Evolutionary conservation across 2,113 vertebrate species (phyloP).

Genomic region (Rostratula benghalensis): DNA sequence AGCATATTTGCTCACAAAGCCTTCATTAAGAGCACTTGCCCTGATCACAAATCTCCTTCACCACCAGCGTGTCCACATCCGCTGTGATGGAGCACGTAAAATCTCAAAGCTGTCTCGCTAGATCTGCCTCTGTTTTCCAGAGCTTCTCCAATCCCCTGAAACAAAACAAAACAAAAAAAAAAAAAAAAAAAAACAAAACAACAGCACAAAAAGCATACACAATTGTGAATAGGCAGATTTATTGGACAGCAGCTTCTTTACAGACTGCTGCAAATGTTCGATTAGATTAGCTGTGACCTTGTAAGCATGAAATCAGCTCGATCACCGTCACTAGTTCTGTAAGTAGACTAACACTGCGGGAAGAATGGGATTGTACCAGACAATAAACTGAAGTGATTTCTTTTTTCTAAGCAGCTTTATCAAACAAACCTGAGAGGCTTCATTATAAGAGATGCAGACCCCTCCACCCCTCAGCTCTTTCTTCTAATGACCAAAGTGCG

Average conservation of each 20-base stretch:
- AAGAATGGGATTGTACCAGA: neutral
- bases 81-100: rapidly evolving
- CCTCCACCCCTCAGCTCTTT: neutral
- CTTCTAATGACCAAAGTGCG: neutral
- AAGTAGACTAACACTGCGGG: neutral
- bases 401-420: neutral
- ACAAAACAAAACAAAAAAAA: too few relatives aligned
- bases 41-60: neutral
- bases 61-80: neutral
- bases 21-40: neutral
- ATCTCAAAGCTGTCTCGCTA: neutral
- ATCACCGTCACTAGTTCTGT: neutral
- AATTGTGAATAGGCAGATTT: neutral
- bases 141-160: neutral
- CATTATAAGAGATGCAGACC: neutral
- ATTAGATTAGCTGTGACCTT: neutral
- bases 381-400: neutral
- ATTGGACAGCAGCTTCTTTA: neutral
- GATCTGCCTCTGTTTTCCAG: neutral
- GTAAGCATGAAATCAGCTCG: neutral
- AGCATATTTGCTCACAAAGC: neutral
- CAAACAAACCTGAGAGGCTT: neutral
- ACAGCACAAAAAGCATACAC: neutral
- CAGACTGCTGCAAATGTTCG: neutral
- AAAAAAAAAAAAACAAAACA: too few relatives aligned